Percentiles rank a stretch among this genome's conserved stretches.
Conservation (phyloP, 2,888 invertebrate genomes). For the Mycogona germanica region DNA sequence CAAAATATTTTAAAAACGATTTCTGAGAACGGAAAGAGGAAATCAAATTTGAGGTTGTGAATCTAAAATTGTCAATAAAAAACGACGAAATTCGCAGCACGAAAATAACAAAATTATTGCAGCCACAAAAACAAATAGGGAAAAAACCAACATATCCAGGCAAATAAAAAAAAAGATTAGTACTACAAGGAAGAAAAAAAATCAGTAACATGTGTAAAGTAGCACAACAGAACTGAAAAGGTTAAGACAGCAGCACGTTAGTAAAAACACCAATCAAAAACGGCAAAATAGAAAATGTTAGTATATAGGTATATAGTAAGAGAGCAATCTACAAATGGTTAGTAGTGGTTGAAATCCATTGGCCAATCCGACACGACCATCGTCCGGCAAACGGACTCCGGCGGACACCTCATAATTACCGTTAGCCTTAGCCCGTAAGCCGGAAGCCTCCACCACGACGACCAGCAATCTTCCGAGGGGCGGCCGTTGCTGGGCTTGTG, state of each 20-base stretch:
- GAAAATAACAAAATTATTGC: no score
- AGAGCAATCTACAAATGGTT: no score
- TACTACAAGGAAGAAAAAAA: not conserved
- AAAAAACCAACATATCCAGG: not conserved
- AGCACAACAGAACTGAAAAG: not conserved
- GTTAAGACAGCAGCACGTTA: not conserved
- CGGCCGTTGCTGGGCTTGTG: slow-evolving; percentile 6
- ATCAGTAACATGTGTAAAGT: no score
- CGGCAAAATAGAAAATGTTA: not conserved
- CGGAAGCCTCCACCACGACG: slow-evolving; percentile 37
- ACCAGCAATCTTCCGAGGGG: slow-evolving; percentile 44
- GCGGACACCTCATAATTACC: slow-evolving; percentile 32
- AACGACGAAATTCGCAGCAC: no score
- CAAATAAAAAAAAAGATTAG: slow-evolving; percentile 1
- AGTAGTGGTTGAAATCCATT: no score
- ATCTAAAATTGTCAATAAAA: no score
- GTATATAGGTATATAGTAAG: not conserved
- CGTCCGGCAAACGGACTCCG: no score
- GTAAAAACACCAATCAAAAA: no score
- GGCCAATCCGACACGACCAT: no score
- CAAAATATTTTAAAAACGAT: no score
- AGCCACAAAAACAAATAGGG: not conserved
- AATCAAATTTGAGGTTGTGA: no score
- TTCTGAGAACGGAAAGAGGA: no score
- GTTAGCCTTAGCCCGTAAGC: slow-evolving; percentile 31